Evolutionary conservation across 2,797 vertebrate species (phyloP), one percentile per base, ranked within the genome.

Genomic region (Siniperca undulata): DNA sequence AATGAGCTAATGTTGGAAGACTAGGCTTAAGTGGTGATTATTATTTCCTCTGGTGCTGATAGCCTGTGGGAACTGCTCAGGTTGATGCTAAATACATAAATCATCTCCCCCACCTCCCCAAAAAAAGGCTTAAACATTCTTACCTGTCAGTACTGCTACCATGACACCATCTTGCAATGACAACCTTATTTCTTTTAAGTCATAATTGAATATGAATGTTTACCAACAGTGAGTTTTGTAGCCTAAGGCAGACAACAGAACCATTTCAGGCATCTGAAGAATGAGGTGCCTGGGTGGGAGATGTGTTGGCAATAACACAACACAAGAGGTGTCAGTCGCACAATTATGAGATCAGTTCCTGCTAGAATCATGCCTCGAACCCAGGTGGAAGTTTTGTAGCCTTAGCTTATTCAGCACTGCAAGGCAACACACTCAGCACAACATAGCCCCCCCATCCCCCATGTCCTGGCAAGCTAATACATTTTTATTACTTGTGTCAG

Each of bases 401-500:
- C 82, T 75, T 61, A 80, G 92, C 91, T 92, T 95, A 94, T 93
- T 95, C 94, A 94, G 93, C 90, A 93, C 73, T 77, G 81, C 48
- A 1, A 91, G 85, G 82, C 78, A 90, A 91, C 92, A 83, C 86
- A 92, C 92, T 94, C 94, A 94, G 94, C 94, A 94, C 87, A 91
- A 91, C 86, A 83, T 62, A 67, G 56, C 80, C 80, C 67, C 87
- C 82, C 82, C 38, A 9, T 10, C 80, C 61, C 86, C 65, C 86
- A 81, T 84, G 88, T 90, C 91, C 89, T 86, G 87, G 83, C 78
- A 88, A 89, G 93, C 88, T 93, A 93, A 96, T 94, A 91, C 89
- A 93, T 94, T 95, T 95, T 94, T 95, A 94, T 95, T 93, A 93
- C 88, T 92, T 91, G 89, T 95, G 95, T 92, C 94, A 92, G 90